A percentile compares a stretch with the other conserved stretches of the same genome.
These are phyloP conservation scores for Falco novaeseelandiae DNA, from an alignment of 2,797 vertebrate species.

Conservation along the genomic window DNA sequence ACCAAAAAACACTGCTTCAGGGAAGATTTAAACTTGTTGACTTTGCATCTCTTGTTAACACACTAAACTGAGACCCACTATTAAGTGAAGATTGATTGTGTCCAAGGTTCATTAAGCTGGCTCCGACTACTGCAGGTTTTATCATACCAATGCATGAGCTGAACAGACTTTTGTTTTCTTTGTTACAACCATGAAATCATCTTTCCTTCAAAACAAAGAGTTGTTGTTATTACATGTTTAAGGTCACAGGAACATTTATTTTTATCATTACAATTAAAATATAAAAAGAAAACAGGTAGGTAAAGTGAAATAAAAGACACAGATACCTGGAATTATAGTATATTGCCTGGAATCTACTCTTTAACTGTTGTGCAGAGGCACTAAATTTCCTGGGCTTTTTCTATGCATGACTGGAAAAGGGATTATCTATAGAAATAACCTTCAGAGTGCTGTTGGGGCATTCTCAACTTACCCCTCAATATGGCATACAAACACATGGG, in stretches of 20 bases:
- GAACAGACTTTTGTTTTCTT: background rate
- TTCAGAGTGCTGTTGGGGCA: background rate
- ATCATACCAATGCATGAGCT: background rate
- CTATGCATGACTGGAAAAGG: background rate
- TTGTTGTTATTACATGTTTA: background rate
- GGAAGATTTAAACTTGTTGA: background rate
- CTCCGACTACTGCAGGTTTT: background rate
- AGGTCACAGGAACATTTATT: background rate
- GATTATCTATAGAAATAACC: background rate
- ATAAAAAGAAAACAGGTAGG: background rate
- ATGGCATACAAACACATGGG: background rate
- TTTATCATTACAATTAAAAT: background rate
- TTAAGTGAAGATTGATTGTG: background rate
- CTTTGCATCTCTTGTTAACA: slow-evolving; percentile 19
- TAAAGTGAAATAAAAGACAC: background rate
- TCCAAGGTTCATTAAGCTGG: slow-evolving; percentile 18
- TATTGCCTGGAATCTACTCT: background rate
- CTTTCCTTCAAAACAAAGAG: background rate
- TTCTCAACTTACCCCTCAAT: background rate
- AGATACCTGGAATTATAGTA: background rate
- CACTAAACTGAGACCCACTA: background rate
- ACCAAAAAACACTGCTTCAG: background rate
- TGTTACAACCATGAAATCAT: background rate
- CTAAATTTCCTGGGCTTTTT: background rate
- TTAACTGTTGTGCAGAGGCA: background rate